Evolutionary conservation across 2,797 vertebrate genomes (phyloP).

Genomic region (Schizothorax lantsangensis): DNA sequence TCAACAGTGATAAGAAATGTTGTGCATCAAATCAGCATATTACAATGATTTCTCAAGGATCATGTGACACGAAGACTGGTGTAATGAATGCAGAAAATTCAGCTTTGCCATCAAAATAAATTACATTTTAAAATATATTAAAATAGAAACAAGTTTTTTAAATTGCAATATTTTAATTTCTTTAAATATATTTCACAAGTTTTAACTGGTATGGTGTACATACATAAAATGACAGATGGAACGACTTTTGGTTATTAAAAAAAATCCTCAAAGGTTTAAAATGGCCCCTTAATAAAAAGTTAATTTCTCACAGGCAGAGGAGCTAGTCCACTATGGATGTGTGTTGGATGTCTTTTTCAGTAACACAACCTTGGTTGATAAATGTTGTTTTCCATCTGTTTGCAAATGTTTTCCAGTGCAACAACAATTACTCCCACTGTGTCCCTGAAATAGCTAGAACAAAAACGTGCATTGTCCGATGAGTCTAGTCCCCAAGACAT

Average conservation of each 20-base stretch:
- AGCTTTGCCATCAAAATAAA: neutral
- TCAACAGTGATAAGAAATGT: neutral
- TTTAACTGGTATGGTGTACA: neutral
- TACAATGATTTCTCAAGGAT: neutral
- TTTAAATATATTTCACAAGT: neutral
- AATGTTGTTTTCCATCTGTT: neutral
- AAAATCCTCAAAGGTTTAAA: neutral
- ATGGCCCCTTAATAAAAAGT: neutral
- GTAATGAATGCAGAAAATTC: neutral
- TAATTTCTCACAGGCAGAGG: neutral
- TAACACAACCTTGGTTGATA: neutral
- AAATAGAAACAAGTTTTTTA: neutral
- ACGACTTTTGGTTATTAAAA: neutral
- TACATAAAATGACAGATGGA: neutral
- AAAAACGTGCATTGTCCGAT: neutral
- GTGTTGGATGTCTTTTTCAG: too few relatives aligned
- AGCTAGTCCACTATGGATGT: neutral
- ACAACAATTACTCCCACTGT: neutral
- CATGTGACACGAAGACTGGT: neutral
- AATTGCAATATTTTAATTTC: neutral
- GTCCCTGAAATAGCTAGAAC: neutral
- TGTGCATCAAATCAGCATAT: neutral
- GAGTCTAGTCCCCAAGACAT: neutral
- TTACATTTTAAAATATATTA: neutral
- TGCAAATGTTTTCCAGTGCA: neutral